Percentiles rank a stretch among this genome's conserved stretches.
phyloP scores from a whole-genome alignment of 2,797 vertebrate genomes.

The Onychomys leucogaster region DNA sequence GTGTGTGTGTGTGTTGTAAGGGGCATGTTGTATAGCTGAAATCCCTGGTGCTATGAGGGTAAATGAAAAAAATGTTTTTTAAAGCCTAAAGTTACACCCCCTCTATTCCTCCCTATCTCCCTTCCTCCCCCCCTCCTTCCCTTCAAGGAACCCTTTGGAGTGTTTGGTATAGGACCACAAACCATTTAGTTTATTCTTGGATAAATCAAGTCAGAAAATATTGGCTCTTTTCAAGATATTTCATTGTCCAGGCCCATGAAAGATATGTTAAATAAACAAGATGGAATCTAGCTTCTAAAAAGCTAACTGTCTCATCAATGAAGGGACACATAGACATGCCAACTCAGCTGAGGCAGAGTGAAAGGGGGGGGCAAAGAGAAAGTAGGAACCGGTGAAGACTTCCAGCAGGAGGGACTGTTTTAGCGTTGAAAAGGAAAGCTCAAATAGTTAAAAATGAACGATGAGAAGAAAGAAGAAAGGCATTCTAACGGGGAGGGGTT shows the following conservation, averaged over 20 bases:
- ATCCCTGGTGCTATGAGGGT: background rate
- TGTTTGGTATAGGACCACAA: background rate
- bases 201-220: background rate
- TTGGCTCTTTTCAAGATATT: background rate
- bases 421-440: background rate
- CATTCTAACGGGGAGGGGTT: background rate
- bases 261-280: background rate
- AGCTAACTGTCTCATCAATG: background rate
- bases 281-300: background rate
- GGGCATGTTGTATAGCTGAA: background rate
- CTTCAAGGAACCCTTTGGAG: background rate
- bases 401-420: background rate
- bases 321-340: background rate
- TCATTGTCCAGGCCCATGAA: background rate
- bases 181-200: background rate
- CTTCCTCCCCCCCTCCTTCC: background rate
- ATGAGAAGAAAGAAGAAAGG: background rate
- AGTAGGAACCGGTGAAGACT: background rate
- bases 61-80: background rate
- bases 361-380: background rate
- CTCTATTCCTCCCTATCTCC: background rate
- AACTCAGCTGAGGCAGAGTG: background rate
- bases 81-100: accelerated
- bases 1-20: background rate
- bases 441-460: background rate